Evolutionary conservation across 2,797 vertebrate genomes (phyloP), one percentile per base, ranked within the genome.

Genomic region (Sandelia bainsii): DNA sequence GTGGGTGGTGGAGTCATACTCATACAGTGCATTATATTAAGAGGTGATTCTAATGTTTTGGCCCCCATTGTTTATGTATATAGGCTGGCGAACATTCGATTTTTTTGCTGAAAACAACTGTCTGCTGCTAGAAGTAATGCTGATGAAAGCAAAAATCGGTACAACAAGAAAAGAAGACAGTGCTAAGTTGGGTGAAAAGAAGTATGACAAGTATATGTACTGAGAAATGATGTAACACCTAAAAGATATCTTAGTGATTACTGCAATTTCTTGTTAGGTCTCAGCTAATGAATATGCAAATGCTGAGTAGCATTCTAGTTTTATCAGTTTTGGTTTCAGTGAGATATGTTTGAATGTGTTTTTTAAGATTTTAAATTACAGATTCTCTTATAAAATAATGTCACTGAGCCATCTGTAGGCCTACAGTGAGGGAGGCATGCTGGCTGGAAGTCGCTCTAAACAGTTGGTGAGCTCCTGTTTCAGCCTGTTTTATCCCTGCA

Each of bases 401-500:
- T 58, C 20, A 25, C 2, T 3, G 80, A 75, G 72, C 22, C 69
- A 9, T 64, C 60, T n/a, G 45, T 46, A n/a, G 45, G 69, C 63
- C 56, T 16, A 32, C 65, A 56, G 67, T 5, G 53, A 64, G 59
- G 61, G 62, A 78, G 62, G 67, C 29, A 25, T 27, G 32, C 19
- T 68, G 60, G 74, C 50, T 14, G 44, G 19, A 11, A 62, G 37
- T 14, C 45, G 29, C 32, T 64, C 62, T 46, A 8, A 71, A 79
- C 69, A 67, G 77, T 80, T 79, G 63, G 63, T 54, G 59, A 71
- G 78, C 51, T 75, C 19, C 64, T 45, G 59, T 69, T 77, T 63
- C 40, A 45, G 64, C 61, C 11, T 23, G 62, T 45, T 54, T 46
- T 72, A 81, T 50, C 50, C 62, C 69, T 44, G 49, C 46, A 64